phyloP scores from a whole-genome alignment of 23 tunicate species.

The Pegea sp. region DNA sequence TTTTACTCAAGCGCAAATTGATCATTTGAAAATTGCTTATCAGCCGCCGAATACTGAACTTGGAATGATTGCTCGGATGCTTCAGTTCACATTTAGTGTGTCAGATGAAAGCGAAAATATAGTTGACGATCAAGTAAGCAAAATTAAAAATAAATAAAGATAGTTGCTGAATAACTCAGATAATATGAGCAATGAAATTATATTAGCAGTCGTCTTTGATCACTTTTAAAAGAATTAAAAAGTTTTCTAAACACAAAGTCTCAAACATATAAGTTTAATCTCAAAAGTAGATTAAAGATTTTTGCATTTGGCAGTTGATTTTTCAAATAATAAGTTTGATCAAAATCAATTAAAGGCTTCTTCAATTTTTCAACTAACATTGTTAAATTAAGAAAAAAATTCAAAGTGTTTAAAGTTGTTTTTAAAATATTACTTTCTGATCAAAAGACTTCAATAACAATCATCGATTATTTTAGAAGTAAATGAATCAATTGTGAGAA shows the following conservation, averaged over 20 bases:
- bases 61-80: constrained; percentile 60
- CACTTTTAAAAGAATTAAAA: not conserved
- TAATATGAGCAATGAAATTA: not conserved
- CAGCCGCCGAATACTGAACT: constrained; percentile 85
- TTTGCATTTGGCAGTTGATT: too few relatives aligned
- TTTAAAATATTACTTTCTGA: not conserved
- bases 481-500: too few relatives aligned
- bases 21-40: constrained; percentile 90
- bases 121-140: constrained; percentile 56
- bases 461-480: too few relatives aligned
- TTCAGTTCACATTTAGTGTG: constrained; percentile 58
- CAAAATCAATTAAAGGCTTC: too few relatives aligned
- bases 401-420: not conserved
- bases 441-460: too few relatives aligned
- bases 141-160: not conserved
- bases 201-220: not conserved
- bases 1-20: constrained; percentile 83
- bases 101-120: constrained; percentile 63
- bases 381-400: too few relatives aligned
- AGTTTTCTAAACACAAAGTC: too few relatives aligned
- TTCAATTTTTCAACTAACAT: too few relatives aligned
- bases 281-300: too few relatives aligned
- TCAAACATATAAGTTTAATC: too few relatives aligned
- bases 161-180: not conserved
- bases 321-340: too few relatives aligned